A percentile compares a stretch with the other conserved stretches of the same genome.
Conservation (phyloP, 1,140 invertebrate genomes). For the Drosophila orena region DNA sequence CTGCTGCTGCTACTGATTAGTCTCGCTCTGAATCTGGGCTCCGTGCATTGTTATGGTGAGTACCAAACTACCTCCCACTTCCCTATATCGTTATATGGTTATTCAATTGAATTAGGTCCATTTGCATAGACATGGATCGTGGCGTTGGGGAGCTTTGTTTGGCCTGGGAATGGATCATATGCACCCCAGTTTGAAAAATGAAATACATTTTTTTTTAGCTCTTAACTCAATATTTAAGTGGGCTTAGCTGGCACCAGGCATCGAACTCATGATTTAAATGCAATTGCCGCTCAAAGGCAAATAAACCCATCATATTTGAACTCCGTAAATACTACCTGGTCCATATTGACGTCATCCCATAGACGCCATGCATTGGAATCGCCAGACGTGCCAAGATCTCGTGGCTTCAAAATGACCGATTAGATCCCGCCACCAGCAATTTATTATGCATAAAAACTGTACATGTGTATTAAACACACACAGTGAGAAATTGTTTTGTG, state of each 20-base stretch:
- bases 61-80: slow-evolving; percentile 31
- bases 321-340: slow-evolving; percentile 22
- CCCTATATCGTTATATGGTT: slow-evolving; percentile 20
- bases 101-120: slow-evolving; percentile 69
- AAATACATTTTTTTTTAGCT: too few relatives aligned
- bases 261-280: neutral
- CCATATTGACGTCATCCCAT: slow-evolving; percentile 32
- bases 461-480: neutral
- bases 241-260: too few relatives aligned
- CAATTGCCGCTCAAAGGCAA: slow-evolving; percentile 12
- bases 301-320: slow-evolving; percentile 42
- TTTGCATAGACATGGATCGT: slow-evolving; percentile 41
- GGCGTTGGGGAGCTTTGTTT: neutral
- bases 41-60: slow-evolving; percentile 78
- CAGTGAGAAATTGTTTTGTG: slow-evolving; percentile 1
- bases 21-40: slow-evolving; percentile 59
- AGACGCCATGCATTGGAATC: slow-evolving; percentile 3
- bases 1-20: slow-evolving; percentile 68
- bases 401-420: slow-evolving; percentile 52
- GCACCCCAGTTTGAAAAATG: too few relatives aligned
- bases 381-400: slow-evolving; percentile 57
- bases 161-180: neutral
- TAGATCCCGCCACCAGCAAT: slow-evolving; percentile 35
- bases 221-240: too few relatives aligned
- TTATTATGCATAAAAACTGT: slow-evolving; percentile 53